Base-by-base conservation (phyloP, 2,113 vertebrate species). In the Sitta europaea region DNA sequence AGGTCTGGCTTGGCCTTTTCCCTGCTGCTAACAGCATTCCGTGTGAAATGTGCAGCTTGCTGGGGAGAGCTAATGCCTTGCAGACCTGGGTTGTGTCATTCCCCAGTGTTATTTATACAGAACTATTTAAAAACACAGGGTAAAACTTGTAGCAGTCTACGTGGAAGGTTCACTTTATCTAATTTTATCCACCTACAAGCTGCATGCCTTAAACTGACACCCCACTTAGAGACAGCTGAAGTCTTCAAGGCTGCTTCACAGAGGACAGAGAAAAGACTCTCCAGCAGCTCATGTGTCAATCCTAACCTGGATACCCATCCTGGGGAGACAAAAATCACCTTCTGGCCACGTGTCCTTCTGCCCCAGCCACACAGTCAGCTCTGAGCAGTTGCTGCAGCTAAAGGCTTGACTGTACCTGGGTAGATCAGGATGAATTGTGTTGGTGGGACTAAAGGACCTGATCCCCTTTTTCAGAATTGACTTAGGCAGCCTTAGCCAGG, bases 41-140 rank as follows among this genome's bases (percentile, higher is more conserved):
- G 19, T 62, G 77, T 88, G 84, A 95, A 68, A 88, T 11, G 47
- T 65, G 40, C 77, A 76, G 62, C 21, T 0, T 87, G 77, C 59
- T 0, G 0, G 29, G 65, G 94, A 81, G 77, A 3, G 10, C 62
- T 95, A 88, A 95, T 90, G 84, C 74, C 92, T 92, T 95, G 42
- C 87, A 96, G 91, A 82, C 90, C 84, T 58, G 58, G 16, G 7
- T 4, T 88, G 62, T 94, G 85, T 94, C 87, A 85, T 67, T 88
- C 84, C 33, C 28, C 87, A 90, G 42, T 3, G 28, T 79, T 91
- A 92, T 85, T 94, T 87, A 76, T 54, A 72, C 50, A 83, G 40
- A 91, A 73, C 90, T 94, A 70, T 94, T 94, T 94, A 53, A 95
- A 94, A 95, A 85, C 54, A 86, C 36, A 8, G 77, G 23, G 48